These are phyloP conservation scores for Merops nubicus DNA, from an alignment of 2,113 vertebrate genomes.

Conservation along the genomic window DNA sequence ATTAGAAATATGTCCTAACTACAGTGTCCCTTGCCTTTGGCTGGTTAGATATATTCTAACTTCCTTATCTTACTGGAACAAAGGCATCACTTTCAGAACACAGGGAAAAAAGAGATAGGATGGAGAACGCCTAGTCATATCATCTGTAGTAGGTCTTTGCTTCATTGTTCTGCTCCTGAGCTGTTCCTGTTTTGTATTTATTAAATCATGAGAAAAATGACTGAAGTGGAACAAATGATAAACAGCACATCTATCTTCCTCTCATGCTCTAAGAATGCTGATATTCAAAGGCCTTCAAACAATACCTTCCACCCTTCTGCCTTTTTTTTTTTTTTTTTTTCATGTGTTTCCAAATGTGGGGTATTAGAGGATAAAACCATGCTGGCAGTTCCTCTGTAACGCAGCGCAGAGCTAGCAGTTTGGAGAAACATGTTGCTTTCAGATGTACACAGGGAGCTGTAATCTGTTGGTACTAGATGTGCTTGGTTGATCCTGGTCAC, in stretches of 20 bases:
- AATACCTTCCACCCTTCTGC: background rate
- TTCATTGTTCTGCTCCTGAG: background rate
- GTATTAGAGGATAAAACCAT: background rate
- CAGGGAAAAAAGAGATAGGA: background rate
- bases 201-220: background rate
- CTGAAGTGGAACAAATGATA: background rate
- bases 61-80: background rate
- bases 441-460: background rate
- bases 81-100: background rate
- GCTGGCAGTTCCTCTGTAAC: background rate
- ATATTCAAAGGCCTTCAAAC: background rate
- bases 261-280: background rate
- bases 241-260: background rate
- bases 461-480: rapidly evolving
- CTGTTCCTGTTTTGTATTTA: background rate
- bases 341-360: background rate
- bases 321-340: too few relatives aligned
- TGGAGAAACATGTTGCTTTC: background rate
- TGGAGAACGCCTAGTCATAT: background rate
- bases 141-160: background rate
- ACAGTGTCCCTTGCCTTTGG: background rate
- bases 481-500: background rate
- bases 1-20: background rate
- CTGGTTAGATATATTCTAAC: background rate
- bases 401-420: background rate